Conservation (phyloP, 2,797 vertebrate genomes). For the Onychomys leucogaster region DNA sequence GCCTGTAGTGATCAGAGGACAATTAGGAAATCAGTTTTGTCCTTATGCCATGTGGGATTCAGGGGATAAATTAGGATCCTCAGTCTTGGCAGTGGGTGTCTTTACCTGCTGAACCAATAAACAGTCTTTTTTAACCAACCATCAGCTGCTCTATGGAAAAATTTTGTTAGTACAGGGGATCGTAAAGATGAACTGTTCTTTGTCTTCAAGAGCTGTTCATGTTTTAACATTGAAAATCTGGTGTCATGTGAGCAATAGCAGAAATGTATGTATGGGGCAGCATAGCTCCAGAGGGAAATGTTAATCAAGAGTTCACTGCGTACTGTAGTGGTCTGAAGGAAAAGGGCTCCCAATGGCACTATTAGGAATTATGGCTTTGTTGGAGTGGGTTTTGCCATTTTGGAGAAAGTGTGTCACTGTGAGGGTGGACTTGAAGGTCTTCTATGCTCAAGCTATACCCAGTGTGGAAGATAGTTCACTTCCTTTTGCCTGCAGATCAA, state of each 20-base stretch:
- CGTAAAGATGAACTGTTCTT: not conserved
- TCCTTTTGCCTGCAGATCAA: not conserved
- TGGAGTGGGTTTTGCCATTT: not conserved
- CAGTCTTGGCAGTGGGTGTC: too few relatives aligned
- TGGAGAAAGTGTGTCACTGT: not conserved
- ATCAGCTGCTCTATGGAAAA: not conserved
- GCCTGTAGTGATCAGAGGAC: not conserved
- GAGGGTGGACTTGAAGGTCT: not conserved
- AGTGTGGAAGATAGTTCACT: not conserved
- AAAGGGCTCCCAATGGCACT: not conserved
- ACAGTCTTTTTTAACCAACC: not conserved
- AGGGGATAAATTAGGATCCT: not conserved
- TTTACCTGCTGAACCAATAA: not conserved
- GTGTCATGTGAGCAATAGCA: not conserved
- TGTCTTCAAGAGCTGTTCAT: not conserved
- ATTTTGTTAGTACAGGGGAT: not conserved
- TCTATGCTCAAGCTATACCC: not conserved
- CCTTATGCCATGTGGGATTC: not conserved
- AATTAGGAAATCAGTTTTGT: not conserved
- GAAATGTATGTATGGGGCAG: not conserved
- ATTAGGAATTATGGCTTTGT: not conserved
- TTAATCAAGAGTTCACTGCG: too few relatives aligned
- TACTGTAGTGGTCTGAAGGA: not conserved
- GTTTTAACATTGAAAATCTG: not conserved
- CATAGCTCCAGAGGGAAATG: not conserved